phyloP scores from a whole-genome alignment of 1,140 invertebrate species.

The Pseudomyrmex dendroicus region DNA sequence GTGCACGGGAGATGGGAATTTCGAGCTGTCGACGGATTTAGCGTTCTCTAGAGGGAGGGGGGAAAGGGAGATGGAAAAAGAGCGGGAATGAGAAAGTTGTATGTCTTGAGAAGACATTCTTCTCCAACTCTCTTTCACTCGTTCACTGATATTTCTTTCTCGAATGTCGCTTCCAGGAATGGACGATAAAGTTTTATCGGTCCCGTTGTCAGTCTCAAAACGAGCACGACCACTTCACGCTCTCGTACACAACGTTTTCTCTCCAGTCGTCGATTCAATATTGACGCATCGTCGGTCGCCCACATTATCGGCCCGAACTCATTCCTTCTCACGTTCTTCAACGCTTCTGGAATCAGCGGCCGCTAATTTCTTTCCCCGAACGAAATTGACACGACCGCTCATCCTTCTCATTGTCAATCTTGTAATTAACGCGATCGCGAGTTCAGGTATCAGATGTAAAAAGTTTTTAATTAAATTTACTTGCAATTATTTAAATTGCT shows the following conservation, averaged over 20 bases:
- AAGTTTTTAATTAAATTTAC: no score
- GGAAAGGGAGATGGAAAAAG: no score
- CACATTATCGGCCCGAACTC: conserved; percentile 54
- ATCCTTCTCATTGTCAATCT: not conserved
- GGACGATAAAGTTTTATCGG: conserved; percentile 79
- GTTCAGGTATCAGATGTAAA: not conserved
- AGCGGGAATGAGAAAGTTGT: conserved; percentile 29
- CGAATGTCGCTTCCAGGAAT: conserved; percentile 66
- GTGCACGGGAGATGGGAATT: conserved; percentile 4
- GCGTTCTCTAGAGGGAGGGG: conserved; percentile 22
- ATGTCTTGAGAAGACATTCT: conserved; percentile 49
- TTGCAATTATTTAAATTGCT: not conserved
- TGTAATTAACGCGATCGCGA: not conserved
- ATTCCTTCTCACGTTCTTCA: conserved; percentile 57
- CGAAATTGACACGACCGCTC: conserved; percentile 33
- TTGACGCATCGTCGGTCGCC: conserved; percentile 52
- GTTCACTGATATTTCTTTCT: conserved; percentile 50
- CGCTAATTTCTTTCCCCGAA: conserved; percentile 40
- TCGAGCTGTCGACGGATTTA: conserved; percentile 57
- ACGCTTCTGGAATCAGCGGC: conserved; percentile 11
- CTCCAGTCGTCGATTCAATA: conserved; percentile 17
- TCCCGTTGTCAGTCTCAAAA: conserved; percentile 74
- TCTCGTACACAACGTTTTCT: conserved; percentile 16
- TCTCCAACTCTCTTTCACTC: conserved; percentile 58
- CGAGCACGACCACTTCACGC: conserved; percentile 33